phyloP scores from a whole-genome alignment of 35 echinoderm and acorn worm genomes.

The Acanthaster planci region DNA sequence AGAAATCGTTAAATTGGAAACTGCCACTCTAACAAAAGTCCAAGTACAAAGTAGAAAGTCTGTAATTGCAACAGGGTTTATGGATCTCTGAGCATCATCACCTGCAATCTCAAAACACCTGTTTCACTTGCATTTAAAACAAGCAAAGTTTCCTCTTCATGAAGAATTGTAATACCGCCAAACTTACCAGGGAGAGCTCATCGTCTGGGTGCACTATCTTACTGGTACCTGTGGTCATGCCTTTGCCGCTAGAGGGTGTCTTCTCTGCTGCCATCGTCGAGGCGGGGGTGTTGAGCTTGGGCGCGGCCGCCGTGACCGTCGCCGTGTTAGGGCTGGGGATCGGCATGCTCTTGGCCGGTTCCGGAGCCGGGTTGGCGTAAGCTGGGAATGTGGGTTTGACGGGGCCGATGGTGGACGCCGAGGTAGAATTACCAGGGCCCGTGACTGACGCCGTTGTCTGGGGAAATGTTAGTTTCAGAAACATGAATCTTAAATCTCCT shows the following conservation, averaged over 20 bases:
- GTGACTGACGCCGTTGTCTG: slow-evolving; percentile 41
- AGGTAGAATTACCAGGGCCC: slow-evolving; percentile 16
- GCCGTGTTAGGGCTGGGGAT: slow-evolving; percentile 14
- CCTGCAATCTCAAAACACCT: neutral
- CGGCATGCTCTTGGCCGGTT: slow-evolving; percentile 1
- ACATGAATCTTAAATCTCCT: too few relatives aligned
- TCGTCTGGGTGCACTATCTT: slow-evolving; percentile 98
- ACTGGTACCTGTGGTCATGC: slow-evolving; percentile 75
- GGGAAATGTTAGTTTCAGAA: too few relatives aligned
- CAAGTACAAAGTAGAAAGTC: neutral
- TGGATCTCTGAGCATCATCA: neutral
- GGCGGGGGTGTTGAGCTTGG: slow-evolving; percentile 10
- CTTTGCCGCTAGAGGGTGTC: slow-evolving; percentile 19
- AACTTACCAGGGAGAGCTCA: slow-evolving; percentile 93
- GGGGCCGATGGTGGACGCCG: slow-evolving; percentile 23
- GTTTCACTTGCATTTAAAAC: neutral
- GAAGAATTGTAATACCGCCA: neutral
- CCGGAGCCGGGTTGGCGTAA: slow-evolving; percentile 28
- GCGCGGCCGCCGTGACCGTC: slow-evolving; percentile 30
- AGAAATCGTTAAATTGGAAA: neutral
- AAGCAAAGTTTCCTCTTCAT: neutral
- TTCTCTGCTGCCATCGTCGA: slow-evolving; percentile 19
- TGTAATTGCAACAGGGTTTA: neutral
- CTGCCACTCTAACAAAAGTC: neutral
- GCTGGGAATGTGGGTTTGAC: slow-evolving; percentile 66